These are phyloP conservation scores for Intellagama lesueurii DNA, from an alignment of 2,797 vertebrate species.

Conservation along the genomic window DNA sequence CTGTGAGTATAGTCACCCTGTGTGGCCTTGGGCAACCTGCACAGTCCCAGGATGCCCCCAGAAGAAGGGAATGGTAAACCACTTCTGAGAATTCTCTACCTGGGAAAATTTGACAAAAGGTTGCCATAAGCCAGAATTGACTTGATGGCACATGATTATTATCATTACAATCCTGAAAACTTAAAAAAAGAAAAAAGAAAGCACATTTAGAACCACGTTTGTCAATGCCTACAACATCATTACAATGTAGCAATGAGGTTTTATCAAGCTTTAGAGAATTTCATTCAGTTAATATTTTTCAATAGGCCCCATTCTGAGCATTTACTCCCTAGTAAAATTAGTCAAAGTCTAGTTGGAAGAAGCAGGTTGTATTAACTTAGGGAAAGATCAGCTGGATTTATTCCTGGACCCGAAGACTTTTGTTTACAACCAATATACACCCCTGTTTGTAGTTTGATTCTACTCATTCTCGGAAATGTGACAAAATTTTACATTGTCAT, in stretches of 20 bases:
- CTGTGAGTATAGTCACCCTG: no score
- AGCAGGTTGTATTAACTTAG: neutral
- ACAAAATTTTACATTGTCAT: conserved; percentile 1
- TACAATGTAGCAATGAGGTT: neutral
- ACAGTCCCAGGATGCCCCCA: no score
- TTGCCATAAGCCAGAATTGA: no score
- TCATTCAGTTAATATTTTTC: neutral
- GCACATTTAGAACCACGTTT: neutral
- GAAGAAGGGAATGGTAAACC: no score
- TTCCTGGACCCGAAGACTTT: neutral
- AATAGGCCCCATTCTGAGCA: neutral
- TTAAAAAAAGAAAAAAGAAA: no score
- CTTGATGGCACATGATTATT: no score
- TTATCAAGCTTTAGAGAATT: neutral
- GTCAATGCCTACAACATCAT: neutral
- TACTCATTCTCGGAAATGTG: neutral
- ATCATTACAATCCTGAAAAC: no score
- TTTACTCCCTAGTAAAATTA: neutral
- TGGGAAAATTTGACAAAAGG: no score
- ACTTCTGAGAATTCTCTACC: no score
- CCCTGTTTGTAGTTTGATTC: neutral
- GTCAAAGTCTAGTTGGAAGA: neutral
- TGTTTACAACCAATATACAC: neutral
- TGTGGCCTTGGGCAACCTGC: no score
- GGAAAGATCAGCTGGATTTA: neutral